Conservation (phyloP, 2,888 invertebrate species). For the Monochamus alternatus region DNA sequence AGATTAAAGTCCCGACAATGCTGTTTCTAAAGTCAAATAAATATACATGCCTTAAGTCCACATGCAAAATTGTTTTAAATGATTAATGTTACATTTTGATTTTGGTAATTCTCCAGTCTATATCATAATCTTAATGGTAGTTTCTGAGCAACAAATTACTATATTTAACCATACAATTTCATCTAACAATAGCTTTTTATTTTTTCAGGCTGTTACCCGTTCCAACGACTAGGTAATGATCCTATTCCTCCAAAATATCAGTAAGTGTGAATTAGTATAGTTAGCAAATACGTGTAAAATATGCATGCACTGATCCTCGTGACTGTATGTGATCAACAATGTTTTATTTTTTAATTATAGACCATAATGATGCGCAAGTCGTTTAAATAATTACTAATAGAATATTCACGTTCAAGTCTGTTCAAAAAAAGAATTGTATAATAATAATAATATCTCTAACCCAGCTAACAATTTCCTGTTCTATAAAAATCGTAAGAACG, state of each 20-base stretch:
- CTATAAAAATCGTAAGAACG: no score
- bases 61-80: no score
- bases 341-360: slow-evolving; percentile 18
- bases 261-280: slow-evolving; percentile 24
- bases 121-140: not conserved
- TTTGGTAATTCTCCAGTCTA: not conserved
- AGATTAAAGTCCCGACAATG: no score
- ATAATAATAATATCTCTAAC: no score
- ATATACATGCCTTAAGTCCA: no score
- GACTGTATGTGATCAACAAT: slow-evolving; percentile 12
- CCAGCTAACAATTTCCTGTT: no score
- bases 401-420: not conserved
- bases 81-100: no score
- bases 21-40: no score
- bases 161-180: slow-evolving; percentile 2
- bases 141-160: slow-evolving; percentile 6
- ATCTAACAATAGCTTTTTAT: slow-evolving; percentile 26
- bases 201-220: slow-evolving; percentile 33
- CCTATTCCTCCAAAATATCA: slow-evolving; percentile 17
- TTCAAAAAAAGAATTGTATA: no score
- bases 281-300: slow-evolving; percentile 7
- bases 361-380: not conserved
- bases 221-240: slow-evolving; percentile 33
- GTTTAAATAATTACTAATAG: not conserved
- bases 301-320: slow-evolving; percentile 7